phyloP scores from a whole-genome alignment of 2,113 vertebrate species.

The Okapia johnstoni region DNA sequence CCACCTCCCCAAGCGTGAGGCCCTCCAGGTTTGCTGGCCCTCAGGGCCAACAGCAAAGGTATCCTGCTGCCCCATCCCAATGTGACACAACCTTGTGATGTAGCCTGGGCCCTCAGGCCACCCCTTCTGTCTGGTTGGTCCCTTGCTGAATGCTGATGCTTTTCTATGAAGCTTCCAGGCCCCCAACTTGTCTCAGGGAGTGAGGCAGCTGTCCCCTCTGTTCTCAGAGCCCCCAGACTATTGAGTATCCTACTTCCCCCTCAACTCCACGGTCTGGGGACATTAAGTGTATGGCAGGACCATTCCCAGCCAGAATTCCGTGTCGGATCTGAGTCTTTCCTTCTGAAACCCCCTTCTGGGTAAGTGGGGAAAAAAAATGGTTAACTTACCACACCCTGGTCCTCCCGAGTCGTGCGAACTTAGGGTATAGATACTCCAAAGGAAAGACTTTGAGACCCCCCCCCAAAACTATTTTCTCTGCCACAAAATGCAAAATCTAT shows the following conservation, averaged over 20 bases:
- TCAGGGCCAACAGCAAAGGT: background rate
- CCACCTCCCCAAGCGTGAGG: background rate
- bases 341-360: background rate
- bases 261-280: background rate
- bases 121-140: no score
- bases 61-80: background rate
- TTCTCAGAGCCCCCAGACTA: background rate
- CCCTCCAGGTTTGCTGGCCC: background rate
- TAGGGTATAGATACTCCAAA: background rate
- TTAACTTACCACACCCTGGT: background rate
- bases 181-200: background rate
- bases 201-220: background rate
- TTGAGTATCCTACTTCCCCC: background rate
- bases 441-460: background rate
- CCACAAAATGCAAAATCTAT: background rate
- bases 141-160: background rate
- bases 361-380: background rate
- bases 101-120: background rate
- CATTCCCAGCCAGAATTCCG: background rate
- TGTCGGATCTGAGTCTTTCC: background rate
- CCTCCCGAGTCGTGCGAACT: background rate
- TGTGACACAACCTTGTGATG: fast-evolving
- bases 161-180: background rate
- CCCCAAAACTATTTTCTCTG: background rate
- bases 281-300: fast-evolving